phyloP scores from a whole-genome alignment of 2,113 vertebrate species.

The Mustela nigripes region DNA sequence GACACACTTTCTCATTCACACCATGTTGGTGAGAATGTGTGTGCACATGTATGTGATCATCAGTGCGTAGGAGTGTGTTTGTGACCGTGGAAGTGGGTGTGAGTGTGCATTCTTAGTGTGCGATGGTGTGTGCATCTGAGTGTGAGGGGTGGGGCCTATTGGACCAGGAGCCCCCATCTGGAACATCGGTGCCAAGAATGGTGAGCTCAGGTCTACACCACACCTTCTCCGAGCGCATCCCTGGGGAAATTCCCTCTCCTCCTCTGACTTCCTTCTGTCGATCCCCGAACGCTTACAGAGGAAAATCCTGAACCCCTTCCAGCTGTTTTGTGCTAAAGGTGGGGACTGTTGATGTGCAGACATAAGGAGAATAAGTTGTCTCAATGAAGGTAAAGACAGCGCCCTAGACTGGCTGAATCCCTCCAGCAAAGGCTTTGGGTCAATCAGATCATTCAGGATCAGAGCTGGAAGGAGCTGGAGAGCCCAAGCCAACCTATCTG shows the following conservation, averaged over 20 bases:
- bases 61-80: neutral
- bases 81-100: neutral
- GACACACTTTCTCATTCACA: conserved; percentile 31
- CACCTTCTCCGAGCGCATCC: conserved; percentile 78
- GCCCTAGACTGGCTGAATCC: accelerated
- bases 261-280: neutral
- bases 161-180: conserved; percentile 45
- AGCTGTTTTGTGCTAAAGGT: conserved; percentile 71
- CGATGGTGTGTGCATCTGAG: accelerated
- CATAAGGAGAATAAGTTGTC: conserved; percentile 69
- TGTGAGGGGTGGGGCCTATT: accelerated
- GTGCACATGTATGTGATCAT: neutral
- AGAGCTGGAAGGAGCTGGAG: too few species aligned
- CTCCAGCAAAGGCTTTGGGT: neutral
- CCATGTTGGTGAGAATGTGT: neutral
- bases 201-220: conserved; percentile 76
- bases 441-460: accelerated
- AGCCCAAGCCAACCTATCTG: accelerated
- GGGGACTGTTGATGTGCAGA: conserved; percentile 70
- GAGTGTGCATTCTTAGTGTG: conserved; percentile 28
- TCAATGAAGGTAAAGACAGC: conserved; percentile 10
- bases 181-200: conserved; percentile 75
- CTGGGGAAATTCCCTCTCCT: conserved; percentile 60
- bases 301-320: neutral
- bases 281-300: accelerated